A percentile compares a stretch with the other conserved stretches of the same genome.
Evolutionary conservation across 2,888 invertebrate genomes (phyloP).

Genomic region (Acleris cristana): DNA sequence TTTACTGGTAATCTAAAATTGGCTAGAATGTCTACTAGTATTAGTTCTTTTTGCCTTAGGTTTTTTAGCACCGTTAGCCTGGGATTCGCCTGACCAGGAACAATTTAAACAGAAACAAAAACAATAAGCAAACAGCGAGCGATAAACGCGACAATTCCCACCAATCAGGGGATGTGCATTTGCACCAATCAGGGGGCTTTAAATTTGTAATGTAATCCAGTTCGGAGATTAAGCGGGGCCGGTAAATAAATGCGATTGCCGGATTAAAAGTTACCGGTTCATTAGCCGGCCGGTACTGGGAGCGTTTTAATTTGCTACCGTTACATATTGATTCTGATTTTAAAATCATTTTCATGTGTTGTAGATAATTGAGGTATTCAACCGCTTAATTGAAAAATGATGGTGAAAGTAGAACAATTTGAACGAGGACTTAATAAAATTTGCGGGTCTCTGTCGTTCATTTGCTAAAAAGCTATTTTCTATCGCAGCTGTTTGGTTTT

Average conservation of each 20-base stretch:
- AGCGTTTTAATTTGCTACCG: slow-evolving; percentile 32
- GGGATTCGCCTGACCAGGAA: background rate
- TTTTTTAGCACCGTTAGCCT: too few relatives aligned
- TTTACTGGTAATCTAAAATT: too few relatives aligned
- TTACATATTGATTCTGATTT: slow-evolving; percentile 24
- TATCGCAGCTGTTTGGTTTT: too few relatives aligned
- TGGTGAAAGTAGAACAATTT: too few relatives aligned
- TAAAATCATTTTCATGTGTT: slow-evolving; percentile 23
- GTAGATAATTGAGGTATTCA: background rate
- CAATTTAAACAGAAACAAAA: slow-evolving; percentile 17
- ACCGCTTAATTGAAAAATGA: too few relatives aligned
- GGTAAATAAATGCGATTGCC: slow-evolving; percentile 34
- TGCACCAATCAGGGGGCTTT: slow-evolving; percentile 42
- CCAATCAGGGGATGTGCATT: slow-evolving; percentile 40
- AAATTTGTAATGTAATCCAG: slow-evolving; percentile 54
- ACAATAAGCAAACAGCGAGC: slow-evolving; percentile 33
- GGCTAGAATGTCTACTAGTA: too few relatives aligned
- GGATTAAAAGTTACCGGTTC: slow-evolving; percentile 36
- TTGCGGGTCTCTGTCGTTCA: too few relatives aligned
- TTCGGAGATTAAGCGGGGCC: slow-evolving; percentile 48
- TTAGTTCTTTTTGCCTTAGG: too few relatives aligned
- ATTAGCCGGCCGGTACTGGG: slow-evolving; percentile 23
- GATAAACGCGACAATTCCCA: slow-evolving; percentile 45
- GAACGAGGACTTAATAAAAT: too few relatives aligned
- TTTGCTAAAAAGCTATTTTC: too few relatives aligned